A percentile compares a stretch with the other conserved stretches of the same genome.
phyloP scores from a whole-genome alignment of 2,113 vertebrate genomes.

The Malurus melanocephalus region DNA sequence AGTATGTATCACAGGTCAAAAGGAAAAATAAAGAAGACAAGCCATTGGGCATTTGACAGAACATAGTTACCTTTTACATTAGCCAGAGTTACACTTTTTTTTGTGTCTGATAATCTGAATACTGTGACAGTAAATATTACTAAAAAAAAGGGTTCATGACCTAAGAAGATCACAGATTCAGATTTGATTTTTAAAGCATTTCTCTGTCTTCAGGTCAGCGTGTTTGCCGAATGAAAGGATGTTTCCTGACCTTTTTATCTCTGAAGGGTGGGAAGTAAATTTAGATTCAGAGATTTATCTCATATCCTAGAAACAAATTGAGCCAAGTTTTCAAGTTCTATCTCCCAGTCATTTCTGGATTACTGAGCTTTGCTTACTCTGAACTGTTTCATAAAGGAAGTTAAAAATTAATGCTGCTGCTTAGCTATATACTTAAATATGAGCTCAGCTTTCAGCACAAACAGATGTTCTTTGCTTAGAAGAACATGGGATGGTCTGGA shows the following conservation, averaged over 20 bases:
- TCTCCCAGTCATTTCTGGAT: conserved; percentile 23
- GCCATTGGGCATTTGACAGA: not conserved
- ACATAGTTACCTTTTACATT: not conserved
- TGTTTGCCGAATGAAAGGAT: conserved; percentile 34
- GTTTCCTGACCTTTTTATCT: conserved; percentile 45
- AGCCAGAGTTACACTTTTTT: not conserved
- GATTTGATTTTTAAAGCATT: conserved; percentile 9
- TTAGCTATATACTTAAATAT: conserved; percentile 20
- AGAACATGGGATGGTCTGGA: not conserved
- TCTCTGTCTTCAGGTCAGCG: not conserved
- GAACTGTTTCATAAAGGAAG: conserved; percentile 21
- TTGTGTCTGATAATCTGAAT: not conserved
- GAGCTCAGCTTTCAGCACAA: conserved; percentile 9
- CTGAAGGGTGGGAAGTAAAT: conserved; percentile 5
- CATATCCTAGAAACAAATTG: conserved; percentile 25
- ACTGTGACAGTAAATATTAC: not conserved
- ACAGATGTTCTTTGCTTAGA: conserved; percentile 31
- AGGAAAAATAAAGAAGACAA: not conserved
- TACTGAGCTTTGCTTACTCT: conserved; percentile 14
- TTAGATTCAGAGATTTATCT: conserved; percentile 24
- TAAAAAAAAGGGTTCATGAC: not conserved
- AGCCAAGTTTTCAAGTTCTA: conserved; percentile 30
- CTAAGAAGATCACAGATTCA: not conserved
- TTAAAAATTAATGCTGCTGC: conserved; percentile 30
- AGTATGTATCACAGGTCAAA: not conserved